Base-by-base conservation (phyloP, 1,140 invertebrate species). In the Glossosoma conforme region DNA sequence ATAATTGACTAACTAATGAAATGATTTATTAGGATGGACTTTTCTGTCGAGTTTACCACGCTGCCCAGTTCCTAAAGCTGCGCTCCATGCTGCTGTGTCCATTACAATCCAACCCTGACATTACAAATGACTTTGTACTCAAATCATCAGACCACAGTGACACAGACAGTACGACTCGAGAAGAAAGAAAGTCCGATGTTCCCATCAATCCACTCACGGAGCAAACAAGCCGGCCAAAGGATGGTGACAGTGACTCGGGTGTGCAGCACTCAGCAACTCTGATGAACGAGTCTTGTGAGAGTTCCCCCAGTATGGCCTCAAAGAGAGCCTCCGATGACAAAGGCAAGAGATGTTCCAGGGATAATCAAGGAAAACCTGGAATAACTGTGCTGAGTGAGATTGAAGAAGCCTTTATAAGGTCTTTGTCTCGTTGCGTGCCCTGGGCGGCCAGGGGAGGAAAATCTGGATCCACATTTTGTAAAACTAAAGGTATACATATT, bases 361-460 rank as follows among this genome's bases (percentile, higher is more conserved):
- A 42, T 14, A 37, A n/a, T 42, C 44, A 54, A 20, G 44, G 17
- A 40, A 36, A 49, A 14, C 15, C 35, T 11, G 18, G n/a, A 9
- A 13, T 25, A 17, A 45, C 51, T 13, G 21, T 22, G 0, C 40
- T 72, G 46, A 69, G 66, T 25, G 66, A 67, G 13, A 63, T 72
- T 2, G 72, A 74, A 47, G 72, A 74, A 54, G 75, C 70, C 0
- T 88, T 84, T 60, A 83, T 87, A 1, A 77, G 93, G 5, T 98
- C 95, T 18, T 70, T 99, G 22, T 84, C 90, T 24, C 77, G 87
- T 44, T 98, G 93, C 66, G 81, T 91, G 15, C 84, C 86, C 24
- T 99, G 97, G 97, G 86, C 91, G 19, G 93, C 96, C 0, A 77
- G 86, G 49, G 97, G 95, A 32, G 96, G 97, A 10, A 99, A 99